Evolutionary conservation across 1,140 invertebrate genomes (phyloP).

Genomic region (Drosophila mauritiana): DNA sequence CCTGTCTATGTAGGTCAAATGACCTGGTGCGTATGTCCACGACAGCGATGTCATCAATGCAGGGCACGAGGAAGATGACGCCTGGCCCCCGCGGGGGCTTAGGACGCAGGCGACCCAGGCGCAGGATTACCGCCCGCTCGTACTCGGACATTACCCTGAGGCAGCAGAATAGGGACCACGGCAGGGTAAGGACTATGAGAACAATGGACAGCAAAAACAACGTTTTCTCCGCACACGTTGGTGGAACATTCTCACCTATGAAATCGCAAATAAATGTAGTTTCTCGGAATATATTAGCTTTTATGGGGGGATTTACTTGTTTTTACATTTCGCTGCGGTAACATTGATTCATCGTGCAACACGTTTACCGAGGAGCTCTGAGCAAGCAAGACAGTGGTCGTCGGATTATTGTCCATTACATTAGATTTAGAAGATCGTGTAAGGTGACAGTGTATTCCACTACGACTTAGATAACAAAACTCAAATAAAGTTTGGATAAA

Average conservation of each 20-base stretch:
- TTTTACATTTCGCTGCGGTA: constrained; percentile 51
- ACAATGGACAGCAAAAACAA: constrained; percentile 91
- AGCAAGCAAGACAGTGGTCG: not conserved
- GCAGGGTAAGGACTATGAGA: constrained; percentile 91
- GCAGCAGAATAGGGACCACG: constrained; percentile 92
- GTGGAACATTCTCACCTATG: constrained; percentile 85
- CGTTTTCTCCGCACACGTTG: constrained; percentile 89
- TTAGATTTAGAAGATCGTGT: constrained; percentile 3
- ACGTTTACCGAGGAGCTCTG: constrained; percentile 6
- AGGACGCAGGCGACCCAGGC: constrained; percentile 89
- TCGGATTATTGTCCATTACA: constrained; percentile 13
- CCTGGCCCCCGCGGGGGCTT: constrained; percentile 88
- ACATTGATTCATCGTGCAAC: constrained; percentile 17
- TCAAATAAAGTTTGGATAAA: too few relatives aligned
- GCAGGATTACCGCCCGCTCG: constrained; percentile 94
- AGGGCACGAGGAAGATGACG: constrained; percentile 94
- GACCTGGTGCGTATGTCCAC: constrained; percentile 91
- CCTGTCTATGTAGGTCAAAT: constrained; percentile 86
- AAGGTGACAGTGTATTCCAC: not conserved
- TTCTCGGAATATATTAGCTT: not conserved
- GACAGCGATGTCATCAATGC: constrained; percentile 92
- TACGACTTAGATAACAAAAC: not conserved
- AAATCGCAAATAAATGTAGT: not conserved
- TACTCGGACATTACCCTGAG: constrained; percentile 90
- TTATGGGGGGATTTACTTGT: constrained; percentile 29